Evolutionary conservation across 2,113 vertebrate species (phyloP).

Genomic region (Mobula hypostoma): DNA sequence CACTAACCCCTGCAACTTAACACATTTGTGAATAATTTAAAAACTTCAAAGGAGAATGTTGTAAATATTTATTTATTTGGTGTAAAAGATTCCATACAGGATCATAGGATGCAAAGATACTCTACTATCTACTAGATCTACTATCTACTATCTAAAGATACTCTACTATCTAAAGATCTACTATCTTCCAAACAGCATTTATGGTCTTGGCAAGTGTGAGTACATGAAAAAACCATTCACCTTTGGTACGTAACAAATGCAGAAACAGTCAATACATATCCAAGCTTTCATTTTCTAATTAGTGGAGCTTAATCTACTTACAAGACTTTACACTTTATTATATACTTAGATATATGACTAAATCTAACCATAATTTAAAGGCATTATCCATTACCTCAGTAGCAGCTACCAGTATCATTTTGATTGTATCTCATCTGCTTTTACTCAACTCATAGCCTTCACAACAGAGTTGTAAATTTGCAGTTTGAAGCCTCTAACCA

Average conservation of each 20-base stretch:
- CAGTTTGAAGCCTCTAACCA: neutral
- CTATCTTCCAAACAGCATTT: neutral
- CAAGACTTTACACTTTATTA: neutral
- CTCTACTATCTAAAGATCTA: too few species aligned
- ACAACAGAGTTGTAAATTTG: neutral
- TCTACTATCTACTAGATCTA: too few species aligned
- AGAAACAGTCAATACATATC: neutral
- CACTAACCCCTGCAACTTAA: neutral
- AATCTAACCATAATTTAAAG: neutral
- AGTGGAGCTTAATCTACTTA: neutral
- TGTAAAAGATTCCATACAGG: neutral
- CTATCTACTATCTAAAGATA: too few species aligned
- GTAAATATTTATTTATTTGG: neutral
- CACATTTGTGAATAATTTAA: neutral
- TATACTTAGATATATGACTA: neutral
- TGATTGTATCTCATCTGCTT: neutral
- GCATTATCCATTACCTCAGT: neutral
- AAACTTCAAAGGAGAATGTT: neutral
- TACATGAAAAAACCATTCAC: neutral
- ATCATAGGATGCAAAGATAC: neutral
- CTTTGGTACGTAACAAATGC: neutral
- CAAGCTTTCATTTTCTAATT: neutral
- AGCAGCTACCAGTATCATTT: neutral
- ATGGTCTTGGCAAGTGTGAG: neutral
- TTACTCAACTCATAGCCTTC: neutral